A percentile compares a stretch with the other conserved stretches of the same genome.
phyloP scores from a whole-genome alignment of 2,797 vertebrate species.

The Cyprinella venusta region DNA sequence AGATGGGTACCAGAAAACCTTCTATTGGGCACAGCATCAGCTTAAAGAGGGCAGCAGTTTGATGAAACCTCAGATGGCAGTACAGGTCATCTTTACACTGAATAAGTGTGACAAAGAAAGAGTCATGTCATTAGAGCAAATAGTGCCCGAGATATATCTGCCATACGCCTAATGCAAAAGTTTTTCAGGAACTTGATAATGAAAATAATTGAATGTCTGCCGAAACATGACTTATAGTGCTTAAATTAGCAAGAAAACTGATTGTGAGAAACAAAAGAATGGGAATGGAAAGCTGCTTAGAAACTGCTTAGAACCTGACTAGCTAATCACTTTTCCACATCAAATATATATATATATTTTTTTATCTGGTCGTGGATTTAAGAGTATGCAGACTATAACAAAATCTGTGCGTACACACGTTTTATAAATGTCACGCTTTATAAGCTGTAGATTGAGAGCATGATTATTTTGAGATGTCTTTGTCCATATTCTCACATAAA shows the following conservation, averaged over 20 bases:
- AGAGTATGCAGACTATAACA: neutral
- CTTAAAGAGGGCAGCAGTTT: slow-evolving; percentile 3
- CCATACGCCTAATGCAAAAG: neutral
- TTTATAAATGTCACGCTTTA: neutral
- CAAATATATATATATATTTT: neutral
- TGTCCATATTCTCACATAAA: slow-evolving; percentile 63
- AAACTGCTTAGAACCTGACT: neutral
- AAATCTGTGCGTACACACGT: neutral
- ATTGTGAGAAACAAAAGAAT: slow-evolving; percentile 71
- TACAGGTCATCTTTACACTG: neutral
- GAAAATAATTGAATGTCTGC: slow-evolving; percentile 54
- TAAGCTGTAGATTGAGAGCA: neutral
- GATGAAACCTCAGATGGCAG: neutral
- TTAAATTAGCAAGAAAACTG: slow-evolving; percentile 58
- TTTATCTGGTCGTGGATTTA: neutral
- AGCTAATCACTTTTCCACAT: neutral
- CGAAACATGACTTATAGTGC: slow-evolving; percentile 65
- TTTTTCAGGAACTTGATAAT: slow-evolving; percentile 54
- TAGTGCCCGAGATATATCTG: neutral
- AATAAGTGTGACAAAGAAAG: neutral
- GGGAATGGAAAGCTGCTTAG: slow-evolving; percentile 82
- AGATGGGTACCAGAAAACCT: neutral
- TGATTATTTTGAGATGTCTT: slow-evolving; percentile 14
- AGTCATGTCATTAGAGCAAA: neutral
- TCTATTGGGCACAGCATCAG: neutral